Evolutionary conservation across 2,797 vertebrate genomes (phyloP), one percentile per base, ranked within the genome.

Genomic region (Tragelaphus eurycerus): DNA sequence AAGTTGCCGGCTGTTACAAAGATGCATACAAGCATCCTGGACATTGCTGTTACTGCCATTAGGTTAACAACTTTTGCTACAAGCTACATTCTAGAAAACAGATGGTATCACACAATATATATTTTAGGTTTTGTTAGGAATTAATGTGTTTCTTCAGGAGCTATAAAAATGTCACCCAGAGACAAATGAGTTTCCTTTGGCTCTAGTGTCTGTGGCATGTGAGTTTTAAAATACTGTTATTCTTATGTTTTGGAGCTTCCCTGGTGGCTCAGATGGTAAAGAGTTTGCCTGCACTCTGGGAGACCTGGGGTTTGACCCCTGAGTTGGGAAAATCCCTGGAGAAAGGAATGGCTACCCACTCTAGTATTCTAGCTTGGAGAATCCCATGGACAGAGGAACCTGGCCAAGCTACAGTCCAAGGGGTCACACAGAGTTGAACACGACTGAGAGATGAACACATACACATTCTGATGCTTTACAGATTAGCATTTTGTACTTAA

Each of bases 401-500:
- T 43, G 67, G 67, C 67, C 67, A 23, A 38, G 67, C 67, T 71
- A 23, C 34, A 6, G 1, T 38, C 19, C 67, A 38, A 1, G 0
- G 71, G 38, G 12, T 74, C 71, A 74, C 38, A 25, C 25, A 74
- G 21, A 74, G 38, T 74, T 43, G 38, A 31, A 76, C 71, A 76
- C 1, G 19, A 46, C 38, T 27, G 38, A 76, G 38, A 25, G 38
- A 46, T 6, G 43, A 27, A 76, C 71, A 14, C 12, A 76, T 27
- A 25, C 12, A 76, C 71, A 27, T 57, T 95, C 14, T 86, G 76
- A 92, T 10, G 27, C 59, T 78, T 96, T 21, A 38, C 43, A 89
- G 57, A 85, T 90, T 62, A 95, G 64, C 90, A 86, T 90, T 95
- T 84, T 91, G 13, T 89, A 54, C 67, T 93, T 93, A 93, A 89